Evolutionary conservation across 2,113 vertebrate species (phyloP), one percentile per base, ranked within the genome.

Genomic region (Promerops cafer): DNA sequence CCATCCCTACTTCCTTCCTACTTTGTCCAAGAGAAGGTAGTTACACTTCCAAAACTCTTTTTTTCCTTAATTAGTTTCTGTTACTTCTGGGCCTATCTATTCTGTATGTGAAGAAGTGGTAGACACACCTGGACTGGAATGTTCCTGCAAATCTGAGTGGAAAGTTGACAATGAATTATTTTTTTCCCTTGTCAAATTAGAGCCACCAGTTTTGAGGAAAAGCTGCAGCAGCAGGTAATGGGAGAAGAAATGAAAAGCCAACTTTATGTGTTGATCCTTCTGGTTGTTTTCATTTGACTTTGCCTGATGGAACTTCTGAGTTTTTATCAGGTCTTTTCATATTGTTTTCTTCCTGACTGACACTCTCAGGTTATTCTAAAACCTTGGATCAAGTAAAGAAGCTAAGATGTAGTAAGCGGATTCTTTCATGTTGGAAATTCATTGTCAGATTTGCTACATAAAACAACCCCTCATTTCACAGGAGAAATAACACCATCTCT

Each of bases 381-480:
- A 93, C 70, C 87, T 95, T 92, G 94, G 83, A 96, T 96, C 95
- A 95, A 95, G 93, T 79, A 84, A 78, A 72, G 86, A 83, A 96
- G 85, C 68, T 92, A 92, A 96, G 92, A 87, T 80, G 69, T 75
- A 96, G 92, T 91, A 82, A 96, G 83, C 3, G 0, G 49, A 75
- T 94, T 93, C 87, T 95, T 97, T 97, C 78, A 91, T 95, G 91
- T 88, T 96, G 64, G 92, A 94, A 97, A 93, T 93, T 85, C 66
- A 61, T 96, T 96, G 96, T 96, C 96, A 96, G 77, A 72, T 92
- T 89, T 95, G 74, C 83, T 96, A 90, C 94, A 89, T 57, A 89
- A 97, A 97, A 94, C 96, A 94, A 85, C 85, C 66, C 42, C 83
- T 93, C 57, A 80, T 96, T 97, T 94, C 89, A 91, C 76, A 92